Evolutionary conservation across 2,113 vertebrate genomes (phyloP), one percentile per base, ranked within the genome.

Genomic region (Hiodon tergisus): DNA sequence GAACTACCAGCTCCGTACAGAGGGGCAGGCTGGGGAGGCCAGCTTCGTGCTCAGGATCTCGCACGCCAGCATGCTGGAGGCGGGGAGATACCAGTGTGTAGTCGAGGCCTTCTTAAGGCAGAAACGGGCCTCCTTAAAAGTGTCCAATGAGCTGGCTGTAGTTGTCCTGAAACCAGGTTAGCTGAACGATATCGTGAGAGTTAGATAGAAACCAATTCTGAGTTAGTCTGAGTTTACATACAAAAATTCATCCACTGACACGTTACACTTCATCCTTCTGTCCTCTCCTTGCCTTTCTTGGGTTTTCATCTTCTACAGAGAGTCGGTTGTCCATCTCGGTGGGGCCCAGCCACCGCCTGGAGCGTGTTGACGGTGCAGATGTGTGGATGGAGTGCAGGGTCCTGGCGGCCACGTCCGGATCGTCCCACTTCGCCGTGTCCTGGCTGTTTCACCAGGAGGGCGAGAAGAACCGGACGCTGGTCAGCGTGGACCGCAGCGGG

Each of bases 141-240:
- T 46, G 53, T 96, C 94, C 74, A 89, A 93, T 14, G 13, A 0
- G 0, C 7, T 96, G 68, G 84, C 60, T 3, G 85, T 94, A 72
- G 79, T 0, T 0, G 82, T 96, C 52, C 31, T 48, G 0, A 80
- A 87, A 14, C 95, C 91, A 92, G 91, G 95, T 97, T 90, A 76
- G 63, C 0, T 6, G 6, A 17, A 66, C 1, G 76, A 10, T 3
- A 5, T 10, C 16, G 58, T 6, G 14, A 59, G 14, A 59, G 14
- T 9, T 8, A 63, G 6, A 4, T 6, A 9, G 14, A 46, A 51
- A 57, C 14, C 10, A n/a, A n/a, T 61, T 14, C 8, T 11, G 4
- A 61, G 14, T n/a, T 6, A 1, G 14, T n/a, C 5, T 57, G 10
- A 7, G 54, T 5, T 10, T 6, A 57, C 1, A 2, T 57, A 62